A percentile compares a stretch with the other conserved stretches of the same genome.
Evolutionary conservation across 2,888 invertebrate genomes (phyloP).

Genomic region (Drosophila emarginata): DNA sequence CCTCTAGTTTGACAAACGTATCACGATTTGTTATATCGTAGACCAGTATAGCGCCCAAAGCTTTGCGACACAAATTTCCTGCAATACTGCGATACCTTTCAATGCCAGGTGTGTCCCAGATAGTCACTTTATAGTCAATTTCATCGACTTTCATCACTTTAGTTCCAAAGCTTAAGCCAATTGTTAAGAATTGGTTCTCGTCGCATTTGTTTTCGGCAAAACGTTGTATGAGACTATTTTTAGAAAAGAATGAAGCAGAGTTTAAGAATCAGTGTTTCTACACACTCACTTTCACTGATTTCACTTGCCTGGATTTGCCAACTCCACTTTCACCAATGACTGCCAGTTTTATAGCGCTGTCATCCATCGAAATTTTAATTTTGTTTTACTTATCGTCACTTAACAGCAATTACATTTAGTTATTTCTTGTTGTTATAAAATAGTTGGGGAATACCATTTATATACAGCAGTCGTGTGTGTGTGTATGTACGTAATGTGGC

Average conservation of each 20-base stretch:
- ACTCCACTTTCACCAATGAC: conserved; percentile 99
- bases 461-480: not conserved
- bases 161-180: conserved; percentile 98
- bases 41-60: conserved; percentile 95
- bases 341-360: conserved; percentile 90
- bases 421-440: conserved; percentile 19
- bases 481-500: conserved; percentile 44
- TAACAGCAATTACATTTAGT: conserved; percentile 13
- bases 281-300: not conserved
- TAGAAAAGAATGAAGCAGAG: conserved; percentile 9
- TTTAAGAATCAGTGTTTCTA: not conserved
- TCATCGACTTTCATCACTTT: conserved; percentile 95
- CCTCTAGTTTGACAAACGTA: conserved; percentile 93
- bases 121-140: conserved; percentile 95
- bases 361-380: conserved; percentile 52
- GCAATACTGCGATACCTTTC: conserved; percentile 96
- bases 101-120: conserved; percentile 98
- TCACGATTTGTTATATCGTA: conserved; percentile 94
- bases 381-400: not conserved
- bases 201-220: conserved; percentile 98
- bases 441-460: conserved; percentile 25
- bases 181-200: conserved; percentile 95
- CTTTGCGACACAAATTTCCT: conserved; percentile 95
- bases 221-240: conserved; percentile 91
- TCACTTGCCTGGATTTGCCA: conserved; percentile 95